Evolutionary conservation across 2,797 vertebrate genomes (phyloP), one percentile per base, ranked within the genome.

Genomic region (Setipinna tenuifilis): DNA sequence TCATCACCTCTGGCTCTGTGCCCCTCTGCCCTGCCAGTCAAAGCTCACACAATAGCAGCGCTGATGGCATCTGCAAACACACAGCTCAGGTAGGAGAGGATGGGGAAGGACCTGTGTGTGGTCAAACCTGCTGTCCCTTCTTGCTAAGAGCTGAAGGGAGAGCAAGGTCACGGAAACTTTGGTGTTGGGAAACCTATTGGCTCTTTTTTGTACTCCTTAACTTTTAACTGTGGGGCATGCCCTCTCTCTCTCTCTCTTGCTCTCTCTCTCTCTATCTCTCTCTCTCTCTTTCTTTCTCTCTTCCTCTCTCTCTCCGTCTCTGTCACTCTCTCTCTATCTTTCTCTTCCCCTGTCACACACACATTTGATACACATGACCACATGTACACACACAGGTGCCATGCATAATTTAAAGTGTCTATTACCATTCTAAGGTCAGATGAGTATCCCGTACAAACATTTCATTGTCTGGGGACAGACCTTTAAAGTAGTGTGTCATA

Each of bases 21-120:
- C 83, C 84, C 75, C 83, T 3, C 82, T 85, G 58, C 84, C 83
- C 84, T 92, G 88, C 86, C 85, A 88, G 85, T 91, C 87, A 88
- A 83, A 85, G 83, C 87, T 50, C 82, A 85, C 83, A 90, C 85
- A 90, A 84, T 89, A 84, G 85, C 87, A 86, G 78, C 44, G 12
- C 31, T 41, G 86, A 90, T 89, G 89, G 86, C 87, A 90, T 92
- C 90, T 41, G 31, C 35, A 44, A 21, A 41, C 68, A 78, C 19
- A 21, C 71, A 78, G 3, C 68, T 6, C 31, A 9, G 31, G 71
- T 44, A 54, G 50, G 35, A 41, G 35, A 41, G 35, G 35, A 41
- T 5, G 14, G 14, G 71, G 21, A 11, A 78, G 35, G 41, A 35
- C 68, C 31, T 75, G 68, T 75, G 65, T 31, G 68, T 41, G 50